Evolutionary conservation across 35 echinoderm and acorn worm species (phyloP), one percentile per base, ranked within the genome.

Genomic region (Lytechinus pictus): DNA sequence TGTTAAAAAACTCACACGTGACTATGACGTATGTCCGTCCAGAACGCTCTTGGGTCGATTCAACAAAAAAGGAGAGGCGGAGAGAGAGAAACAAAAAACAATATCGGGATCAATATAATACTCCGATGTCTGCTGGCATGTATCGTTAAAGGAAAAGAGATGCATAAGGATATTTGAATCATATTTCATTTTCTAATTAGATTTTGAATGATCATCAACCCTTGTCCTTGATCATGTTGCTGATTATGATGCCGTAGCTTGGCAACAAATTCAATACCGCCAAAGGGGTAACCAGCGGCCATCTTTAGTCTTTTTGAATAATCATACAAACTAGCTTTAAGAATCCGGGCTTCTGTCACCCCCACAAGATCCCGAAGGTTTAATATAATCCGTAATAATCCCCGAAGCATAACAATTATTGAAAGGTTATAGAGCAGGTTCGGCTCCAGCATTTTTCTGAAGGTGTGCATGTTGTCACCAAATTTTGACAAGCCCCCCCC

Each of bases 111-210:
- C 66, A 79, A 79, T 79, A 79, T 79, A n/a, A 24, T 24, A 79
- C 66, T 71, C 56, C 56, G 9, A 58, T 71, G 19, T 71, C 61
- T 79, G 19, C 66, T 7, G 19, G 66, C 66, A 79, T 79, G 19
- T 79, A 14, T 79, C n/a, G 66, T 79, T 16, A 24, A 24, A 24
- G n/a, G n/a, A 79, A 24, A 79, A 7, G 66, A 6, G 19, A 24
- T 24, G n/a, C 12, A 79, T 79, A 79, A 71, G 5, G 24, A 79
- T 79, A 79, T 79, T 7, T 79, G 66, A 79, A 79, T 79, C 66
- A 79, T 79, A 79, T 79, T 79, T 79, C 66, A 24, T 79, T 79
- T 79, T 16, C 66, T 79, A 79, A 79, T 79, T 79, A 79, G 66
- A 79, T 79, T 79, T 24, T 24, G 19, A 79, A 58, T 24, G 66